Base-by-base conservation (phyloP, 2,113 vertebrate genomes). In the Podarcis cretensis region DNA sequence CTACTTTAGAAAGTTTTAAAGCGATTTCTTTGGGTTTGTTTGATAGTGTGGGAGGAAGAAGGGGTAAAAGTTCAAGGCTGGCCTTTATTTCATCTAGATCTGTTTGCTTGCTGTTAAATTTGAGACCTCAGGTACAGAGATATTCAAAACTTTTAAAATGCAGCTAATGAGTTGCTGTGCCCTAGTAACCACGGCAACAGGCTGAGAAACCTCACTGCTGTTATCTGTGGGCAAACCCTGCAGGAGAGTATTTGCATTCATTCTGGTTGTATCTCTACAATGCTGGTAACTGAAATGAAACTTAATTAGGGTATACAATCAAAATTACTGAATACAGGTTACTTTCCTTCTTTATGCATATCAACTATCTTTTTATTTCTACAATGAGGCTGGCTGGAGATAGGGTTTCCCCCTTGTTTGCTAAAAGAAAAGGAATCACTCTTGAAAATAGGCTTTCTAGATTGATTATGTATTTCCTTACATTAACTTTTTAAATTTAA, bases 141-240 rank as follows among this genome's bases (percentile, higher is more conserved):
- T 35, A 43, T 75, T 59, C 71, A 90, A 74, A 86, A 75, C n/a
- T 76, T 94, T 84, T 91, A 90, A 94, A 93, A 93, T 91, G 69
- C 91, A 93, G 63, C 92, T 93, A 90, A 95, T 92, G 93, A 91
- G 91, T 92, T 95, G 30, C 54, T 90, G 71, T 92, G 86, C 90
- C 94, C 93, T 92, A 88, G 86, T 89, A 54, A 43, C 86, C 83
- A 43, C 48, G n/a, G 71, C 71, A 88, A 76, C 73, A 9, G 57
- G 12, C 27, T 68, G 27, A 76, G 69, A 66, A 68, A 76, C 37
- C 13, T 66, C 37, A 32, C 35, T 54, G n/a, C 21, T 40, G 54
- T 66, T 83, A 88, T 83, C 59, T 83, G 30, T 76, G 30, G 59
- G 12, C 73, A 83, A 76, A 75, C 78, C 23, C 2, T 4, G 5